Conservation (phyloP, 2,113 vertebrate genomes). For the Otolemur garnettii region DNA sequence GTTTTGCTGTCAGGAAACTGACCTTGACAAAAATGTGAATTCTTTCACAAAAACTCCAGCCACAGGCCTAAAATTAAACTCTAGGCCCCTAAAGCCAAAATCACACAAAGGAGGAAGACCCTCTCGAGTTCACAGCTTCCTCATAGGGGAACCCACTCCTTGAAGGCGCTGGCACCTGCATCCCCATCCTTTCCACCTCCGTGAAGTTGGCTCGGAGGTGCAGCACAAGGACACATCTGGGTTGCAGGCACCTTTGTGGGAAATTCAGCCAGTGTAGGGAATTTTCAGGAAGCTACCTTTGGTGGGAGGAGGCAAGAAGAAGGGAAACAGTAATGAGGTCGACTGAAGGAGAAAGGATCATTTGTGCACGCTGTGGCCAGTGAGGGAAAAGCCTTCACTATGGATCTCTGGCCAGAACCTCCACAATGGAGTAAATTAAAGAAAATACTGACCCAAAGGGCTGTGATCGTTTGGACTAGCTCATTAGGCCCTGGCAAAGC, state of each 20-base stretch:
- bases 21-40: background rate
- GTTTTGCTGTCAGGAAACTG: background rate
- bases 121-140: background rate
- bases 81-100: background rate
- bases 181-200: background rate
- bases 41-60: conserved; percentile 43
- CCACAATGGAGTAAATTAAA: background rate
- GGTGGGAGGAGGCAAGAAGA: background rate
- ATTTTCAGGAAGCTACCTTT: background rate
- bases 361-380: background rate
- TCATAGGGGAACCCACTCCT: background rate
- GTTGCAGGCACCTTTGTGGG: background rate
- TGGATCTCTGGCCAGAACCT: background rate
- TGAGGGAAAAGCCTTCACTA: background rate
- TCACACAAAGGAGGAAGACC: background rate
- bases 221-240: background rate
- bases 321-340: background rate
- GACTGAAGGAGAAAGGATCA: background rate
- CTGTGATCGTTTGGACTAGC: background rate
- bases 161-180: background rate
- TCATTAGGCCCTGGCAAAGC: background rate
- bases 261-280: background rate
- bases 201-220: background rate
- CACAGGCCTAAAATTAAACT: background rate
- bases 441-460: background rate